These are phyloP conservation scores for Polypterus senegalus DNA, from an alignment of 2,113 vertebrate genomes.

Conservation along the genomic window DNA sequence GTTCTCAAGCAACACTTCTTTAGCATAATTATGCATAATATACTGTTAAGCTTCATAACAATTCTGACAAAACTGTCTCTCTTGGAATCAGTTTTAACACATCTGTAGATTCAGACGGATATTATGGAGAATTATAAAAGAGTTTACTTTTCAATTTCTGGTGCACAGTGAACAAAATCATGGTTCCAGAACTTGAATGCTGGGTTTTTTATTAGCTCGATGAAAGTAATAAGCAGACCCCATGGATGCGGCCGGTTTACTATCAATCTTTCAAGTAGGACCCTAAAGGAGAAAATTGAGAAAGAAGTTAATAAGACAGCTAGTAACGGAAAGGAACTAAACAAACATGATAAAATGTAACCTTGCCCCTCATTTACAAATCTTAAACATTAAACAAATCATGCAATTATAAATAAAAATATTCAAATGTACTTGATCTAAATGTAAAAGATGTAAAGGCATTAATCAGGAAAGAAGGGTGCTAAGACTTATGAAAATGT, in stretches of 20 bases:
- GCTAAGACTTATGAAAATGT: too few species aligned
- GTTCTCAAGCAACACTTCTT: too few species aligned
- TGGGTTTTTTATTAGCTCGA: slow-evolving; percentile 97
- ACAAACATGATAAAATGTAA: background rate
- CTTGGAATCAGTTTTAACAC: too few species aligned
- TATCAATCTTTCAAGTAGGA: slow-evolving; percentile 92
- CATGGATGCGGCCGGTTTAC: slow-evolving; percentile 98
- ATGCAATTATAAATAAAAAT: background rate
- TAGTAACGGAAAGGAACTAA: too few species aligned
- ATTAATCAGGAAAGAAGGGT: too few species aligned
- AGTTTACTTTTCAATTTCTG: slow-evolving; percentile 95
- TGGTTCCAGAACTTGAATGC: slow-evolving; percentile 99
- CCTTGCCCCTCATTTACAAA: slow-evolving; percentile 1
- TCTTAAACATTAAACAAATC: background rate
- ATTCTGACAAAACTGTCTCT: too few species aligned
- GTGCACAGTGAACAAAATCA: slow-evolving; percentile 96
- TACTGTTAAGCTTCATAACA: too few species aligned
- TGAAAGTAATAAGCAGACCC: slow-evolving; percentile 98
- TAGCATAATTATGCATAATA: too few species aligned
- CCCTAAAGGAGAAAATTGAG: slow-evolving; percentile 44
- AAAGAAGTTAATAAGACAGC: too few species aligned
- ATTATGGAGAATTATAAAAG: background rate
- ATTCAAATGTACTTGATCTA: too few species aligned
- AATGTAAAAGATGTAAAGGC: too few species aligned
- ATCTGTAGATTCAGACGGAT: too few species aligned